These are phyloP conservation scores for Thermophis baileyi DNA, from an alignment of 2,113 vertebrate species.

Conservation along the genomic window DNA sequence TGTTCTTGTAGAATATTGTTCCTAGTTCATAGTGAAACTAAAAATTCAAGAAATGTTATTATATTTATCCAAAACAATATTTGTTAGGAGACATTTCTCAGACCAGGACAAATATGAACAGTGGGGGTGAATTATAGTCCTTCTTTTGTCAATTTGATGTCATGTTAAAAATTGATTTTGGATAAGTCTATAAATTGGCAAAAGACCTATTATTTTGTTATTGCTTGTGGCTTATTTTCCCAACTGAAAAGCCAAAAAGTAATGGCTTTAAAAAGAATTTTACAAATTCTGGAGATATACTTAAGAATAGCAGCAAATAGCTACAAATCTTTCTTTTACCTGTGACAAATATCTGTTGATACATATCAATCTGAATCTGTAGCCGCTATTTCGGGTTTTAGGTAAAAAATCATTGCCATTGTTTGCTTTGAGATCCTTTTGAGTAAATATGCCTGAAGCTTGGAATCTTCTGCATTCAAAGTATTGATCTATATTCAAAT, in stretches of 20 bases:
- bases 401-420: background rate
- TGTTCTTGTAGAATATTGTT: too few relatives aligned
- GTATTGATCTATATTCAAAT: background rate
- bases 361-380: background rate
- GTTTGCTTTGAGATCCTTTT: background rate
- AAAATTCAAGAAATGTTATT: too few relatives aligned
- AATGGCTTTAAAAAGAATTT: background rate
- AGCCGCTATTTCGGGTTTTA: too few relatives aligned
- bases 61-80: background rate
- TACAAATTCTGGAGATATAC: too few relatives aligned
- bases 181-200: background rate
- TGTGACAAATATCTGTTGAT: background rate
- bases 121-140: background rate
- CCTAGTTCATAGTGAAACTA: too few relatives aligned
- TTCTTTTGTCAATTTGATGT: background rate
- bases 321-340: too few relatives aligned
- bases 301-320: background rate
- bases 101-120: too few relatives aligned
- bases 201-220: background rate
- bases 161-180: background rate
- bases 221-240: background rate
- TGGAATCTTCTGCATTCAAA: background rate
- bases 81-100: background rate
- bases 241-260: background rate
- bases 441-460: background rate